These are phyloP conservation scores for Deilephila porcellus DNA, from an alignment of 2,888 invertebrate genomes.

Conservation along the genomic window DNA sequence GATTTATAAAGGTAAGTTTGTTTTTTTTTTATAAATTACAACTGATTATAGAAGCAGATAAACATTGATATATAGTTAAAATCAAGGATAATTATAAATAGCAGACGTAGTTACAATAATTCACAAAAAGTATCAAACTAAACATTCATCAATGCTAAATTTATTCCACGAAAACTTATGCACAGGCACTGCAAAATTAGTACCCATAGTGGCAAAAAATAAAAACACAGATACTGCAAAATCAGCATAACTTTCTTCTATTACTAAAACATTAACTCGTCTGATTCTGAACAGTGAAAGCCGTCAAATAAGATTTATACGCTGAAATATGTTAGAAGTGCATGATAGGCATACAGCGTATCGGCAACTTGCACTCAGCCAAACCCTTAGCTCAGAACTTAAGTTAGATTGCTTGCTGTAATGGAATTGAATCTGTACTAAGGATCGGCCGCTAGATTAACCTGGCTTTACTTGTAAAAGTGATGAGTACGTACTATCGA, in stretches of 20 bases:
- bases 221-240: background rate
- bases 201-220: no score
- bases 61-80: no score
- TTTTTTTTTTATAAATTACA: no score
- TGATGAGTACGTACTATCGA: background rate
- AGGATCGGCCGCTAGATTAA: background rate
- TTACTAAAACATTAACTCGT: background rate
- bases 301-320: conserved; percentile 20
- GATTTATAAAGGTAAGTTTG: no score
- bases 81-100: no score
- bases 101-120: no score
- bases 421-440: conserved; percentile 36
- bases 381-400: conserved; percentile 31
- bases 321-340: conserved; percentile 23
- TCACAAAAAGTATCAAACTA: no score
- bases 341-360: conserved; percentile 23
- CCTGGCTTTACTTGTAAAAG: background rate
- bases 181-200: no score
- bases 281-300: conserved; percentile 3
- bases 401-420: conserved; percentile 40
- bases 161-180: no score
- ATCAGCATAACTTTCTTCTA: background rate
- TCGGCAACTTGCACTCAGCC: conserved; percentile 19
- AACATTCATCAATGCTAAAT: no score
- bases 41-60: no score